Evolutionary conservation across 2,888 invertebrate genomes (phyloP).

Genomic region (Esperia sulphurella): DNA sequence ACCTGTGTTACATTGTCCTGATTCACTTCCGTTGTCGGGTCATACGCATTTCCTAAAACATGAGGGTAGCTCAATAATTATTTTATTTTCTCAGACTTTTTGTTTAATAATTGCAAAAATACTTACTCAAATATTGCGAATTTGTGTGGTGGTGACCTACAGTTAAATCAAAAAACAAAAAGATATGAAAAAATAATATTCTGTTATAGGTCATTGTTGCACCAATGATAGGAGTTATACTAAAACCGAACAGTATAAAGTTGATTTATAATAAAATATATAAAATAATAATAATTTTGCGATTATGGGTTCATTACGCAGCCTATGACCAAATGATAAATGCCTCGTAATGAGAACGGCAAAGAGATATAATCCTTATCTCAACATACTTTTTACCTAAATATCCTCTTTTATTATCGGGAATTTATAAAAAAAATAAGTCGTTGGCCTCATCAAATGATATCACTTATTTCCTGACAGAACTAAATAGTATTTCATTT

Average conservation of each 20-base stretch:
- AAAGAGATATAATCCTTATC: background rate
- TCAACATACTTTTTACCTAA: background rate
- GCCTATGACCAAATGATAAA: background rate
- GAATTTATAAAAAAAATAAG: background rate
- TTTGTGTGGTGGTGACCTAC: slow-evolving; percentile 6
- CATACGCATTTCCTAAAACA: background rate
- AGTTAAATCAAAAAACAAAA: slow-evolving; percentile 12
- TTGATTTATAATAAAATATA: background rate
- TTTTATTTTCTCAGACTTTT: background rate
- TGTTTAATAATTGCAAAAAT: background rate
- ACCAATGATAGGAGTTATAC: background rate
- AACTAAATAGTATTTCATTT: too few relatives aligned
- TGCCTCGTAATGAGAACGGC: background rate
- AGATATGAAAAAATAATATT: slow-evolving; percentile 12
- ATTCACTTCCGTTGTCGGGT: too few relatives aligned
- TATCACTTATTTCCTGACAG: too few relatives aligned
- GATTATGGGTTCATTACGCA: background rate
- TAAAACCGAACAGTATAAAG: background rate
- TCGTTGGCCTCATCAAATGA: background rate
- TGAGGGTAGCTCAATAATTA: background rate
- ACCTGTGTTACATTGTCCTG: too few relatives aligned
- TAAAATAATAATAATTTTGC: background rate
- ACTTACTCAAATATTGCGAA: background rate
- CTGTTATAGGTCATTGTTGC: slow-evolving; percentile 19
- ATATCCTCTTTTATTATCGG: background rate